Conservation (phyloP, 2,888 invertebrate genomes). For the Tridacna gigas region DNA sequence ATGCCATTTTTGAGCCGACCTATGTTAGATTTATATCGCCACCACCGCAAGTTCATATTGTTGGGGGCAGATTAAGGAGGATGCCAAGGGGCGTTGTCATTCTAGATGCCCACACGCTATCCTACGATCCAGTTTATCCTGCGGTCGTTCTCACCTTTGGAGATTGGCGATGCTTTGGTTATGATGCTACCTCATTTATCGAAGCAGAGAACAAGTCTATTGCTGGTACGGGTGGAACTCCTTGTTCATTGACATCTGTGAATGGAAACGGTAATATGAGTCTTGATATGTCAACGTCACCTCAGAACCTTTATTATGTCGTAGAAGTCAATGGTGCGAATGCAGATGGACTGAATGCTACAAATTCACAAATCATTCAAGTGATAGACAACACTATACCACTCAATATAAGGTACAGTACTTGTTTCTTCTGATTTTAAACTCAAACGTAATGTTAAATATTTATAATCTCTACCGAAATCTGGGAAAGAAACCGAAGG, state of each 20-base stretch:
- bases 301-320: constrained; percentile 37
- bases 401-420: constrained; percentile 14
- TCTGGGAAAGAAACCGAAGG: no score
- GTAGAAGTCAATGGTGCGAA: constrained; percentile 49
- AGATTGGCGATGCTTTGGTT: not conserved
- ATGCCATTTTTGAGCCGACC: constrained; percentile 65
- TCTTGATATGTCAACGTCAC: constrained; percentile 12
- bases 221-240: not conserved
- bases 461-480: no score
- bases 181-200: constrained; percentile 9
- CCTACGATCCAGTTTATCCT: constrained; percentile 59
- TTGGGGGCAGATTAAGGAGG: constrained; percentile 57
- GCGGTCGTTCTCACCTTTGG: not conserved
- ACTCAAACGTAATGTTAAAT: no score
- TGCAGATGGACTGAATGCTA: constrained; percentile 31
- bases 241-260: not conserved
- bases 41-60: constrained; percentile 62
- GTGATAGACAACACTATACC: not conserved
- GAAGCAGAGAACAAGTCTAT: constrained; percentile 7
- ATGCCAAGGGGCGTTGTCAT: constrained; percentile 16
- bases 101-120: constrained; percentile 57
- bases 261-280: not conserved
- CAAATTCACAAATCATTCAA: constrained; percentile 45
- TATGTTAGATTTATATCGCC: constrained; percentile 54
- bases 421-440: no score